These are phyloP conservation scores for Zosterops japonicus DNA, from an alignment of 2,113 vertebrate genomes.

Conservation along the genomic window DNA sequence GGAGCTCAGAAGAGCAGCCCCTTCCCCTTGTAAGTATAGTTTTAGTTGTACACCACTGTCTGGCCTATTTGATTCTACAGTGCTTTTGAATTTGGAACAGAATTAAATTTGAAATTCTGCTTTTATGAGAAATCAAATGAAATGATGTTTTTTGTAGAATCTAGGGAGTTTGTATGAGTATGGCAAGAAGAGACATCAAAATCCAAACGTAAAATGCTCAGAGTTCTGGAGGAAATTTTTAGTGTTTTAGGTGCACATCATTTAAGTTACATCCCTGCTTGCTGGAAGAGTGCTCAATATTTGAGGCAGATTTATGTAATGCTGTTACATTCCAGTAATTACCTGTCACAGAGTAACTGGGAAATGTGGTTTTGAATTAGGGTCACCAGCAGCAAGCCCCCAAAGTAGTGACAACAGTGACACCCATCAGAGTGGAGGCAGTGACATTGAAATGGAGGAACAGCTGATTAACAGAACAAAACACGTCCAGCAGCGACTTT, in stretches of 20 bases:
- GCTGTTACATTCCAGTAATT: neutral
- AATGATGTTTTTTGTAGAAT: neutral
- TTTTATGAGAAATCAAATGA: neutral
- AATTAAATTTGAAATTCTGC: neutral
- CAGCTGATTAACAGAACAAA: constrained; percentile 91
- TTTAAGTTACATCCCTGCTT: neutral
- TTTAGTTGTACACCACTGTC: constrained; percentile 39
- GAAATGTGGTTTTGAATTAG: constrained; percentile 73
- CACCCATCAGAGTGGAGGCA: constrained; percentile 95
- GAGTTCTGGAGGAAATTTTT: neutral
- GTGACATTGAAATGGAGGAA: constrained; percentile 98
- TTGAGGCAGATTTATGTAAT: neutral
- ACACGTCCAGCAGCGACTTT: constrained; percentile 91
- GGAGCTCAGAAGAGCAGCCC: constrained; percentile 82
- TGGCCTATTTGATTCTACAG: neutral
- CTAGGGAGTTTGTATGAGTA: neutral
- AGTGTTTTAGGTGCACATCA: neutral
- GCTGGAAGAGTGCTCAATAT: neutral
- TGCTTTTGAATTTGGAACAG: neutral
- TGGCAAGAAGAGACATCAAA: neutral
- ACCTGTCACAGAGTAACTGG: constrained; percentile 9
- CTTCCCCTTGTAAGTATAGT: constrained; percentile 80
- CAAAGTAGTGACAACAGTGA: constrained; percentile 99
- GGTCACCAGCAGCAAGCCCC: constrained; percentile 93
- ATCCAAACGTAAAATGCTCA: neutral